A percentile compares a stretch with the other conserved stretches of the same genome.
Evolutionary conservation across 1,140 invertebrate genomes (phyloP).

Genomic region (Campoletis sonorensis): DNA sequence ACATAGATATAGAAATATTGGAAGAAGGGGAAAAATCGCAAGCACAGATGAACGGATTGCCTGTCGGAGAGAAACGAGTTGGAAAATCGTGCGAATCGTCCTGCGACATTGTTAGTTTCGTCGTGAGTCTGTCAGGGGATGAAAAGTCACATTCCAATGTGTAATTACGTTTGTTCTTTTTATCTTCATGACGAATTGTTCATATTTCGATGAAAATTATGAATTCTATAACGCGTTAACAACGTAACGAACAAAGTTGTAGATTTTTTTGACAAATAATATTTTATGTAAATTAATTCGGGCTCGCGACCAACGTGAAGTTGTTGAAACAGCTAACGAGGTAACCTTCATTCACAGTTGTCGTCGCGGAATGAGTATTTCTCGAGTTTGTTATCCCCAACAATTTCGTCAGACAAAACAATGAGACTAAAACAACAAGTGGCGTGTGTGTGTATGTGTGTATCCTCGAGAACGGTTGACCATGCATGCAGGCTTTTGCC

Average conservation of each 20-base stretch:
- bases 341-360: not conserved
- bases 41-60: slow-evolving; percentile 63
- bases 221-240: not conserved
- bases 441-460: not conserved
- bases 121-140: slow-evolving; percentile 3
- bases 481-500: not conserved
- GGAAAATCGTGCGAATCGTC: slow-evolving; percentile 54
- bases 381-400: not conserved
- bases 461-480: slow-evolving; percentile 49
- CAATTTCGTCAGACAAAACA: slow-evolving; percentile 53
- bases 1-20: not conserved
- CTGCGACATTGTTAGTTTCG: slow-evolving; percentile 39
- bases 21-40: not conserved
- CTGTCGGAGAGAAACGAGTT: slow-evolving; percentile 65
- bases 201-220: not conserved
- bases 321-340: not conserved
- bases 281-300: too few species aligned
- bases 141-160: not conserved
- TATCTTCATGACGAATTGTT: not conserved
- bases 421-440: slow-evolving; percentile 50
- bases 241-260: not conserved
- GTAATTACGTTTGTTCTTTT: not conserved
- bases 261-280: not conserved
- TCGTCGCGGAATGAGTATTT: slow-evolving; percentile 5
- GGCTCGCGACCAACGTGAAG: too few species aligned